A percentile compares a stretch with the other conserved stretches of the same genome.
Conservation (phyloP, 1,140 invertebrate genomes). For the Melitaea cinxia region DNA sequence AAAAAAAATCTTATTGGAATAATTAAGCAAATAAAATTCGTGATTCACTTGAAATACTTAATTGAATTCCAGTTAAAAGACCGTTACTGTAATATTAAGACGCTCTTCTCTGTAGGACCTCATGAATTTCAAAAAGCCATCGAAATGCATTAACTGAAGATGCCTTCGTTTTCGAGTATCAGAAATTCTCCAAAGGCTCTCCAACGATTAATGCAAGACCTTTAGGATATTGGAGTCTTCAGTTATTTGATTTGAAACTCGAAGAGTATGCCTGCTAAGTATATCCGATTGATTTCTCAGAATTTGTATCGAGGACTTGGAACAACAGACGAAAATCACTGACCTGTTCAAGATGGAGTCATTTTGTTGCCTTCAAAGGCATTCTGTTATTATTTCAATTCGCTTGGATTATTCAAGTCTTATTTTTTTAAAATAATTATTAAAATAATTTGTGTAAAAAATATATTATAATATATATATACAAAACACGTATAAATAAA, state of each 20-base stretch:
- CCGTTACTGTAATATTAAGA: constrained; percentile 44
- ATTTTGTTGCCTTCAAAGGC: not conserved
- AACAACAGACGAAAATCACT: not conserved
- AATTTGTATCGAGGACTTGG: not conserved
- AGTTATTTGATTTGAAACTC: constrained; percentile 40
- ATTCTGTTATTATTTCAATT: not conserved
- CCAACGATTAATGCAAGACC: constrained; percentile 48
- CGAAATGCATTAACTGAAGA: constrained; percentile 55
- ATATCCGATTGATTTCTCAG: constrained; percentile 17
- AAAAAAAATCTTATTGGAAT: too few species aligned
- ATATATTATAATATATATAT: too few species aligned
- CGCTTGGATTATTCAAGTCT: not conserved
- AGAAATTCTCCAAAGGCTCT: constrained; percentile 43
- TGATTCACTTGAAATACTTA: not conserved
- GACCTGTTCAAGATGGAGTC: not conserved
- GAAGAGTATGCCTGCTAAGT: constrained; percentile 20
- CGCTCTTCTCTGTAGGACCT: constrained; percentile 36
- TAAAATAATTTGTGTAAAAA: too few species aligned
- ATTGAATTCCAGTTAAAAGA: constrained; percentile 29
- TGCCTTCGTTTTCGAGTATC: constrained; percentile 34
- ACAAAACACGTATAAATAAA: too few species aligned
- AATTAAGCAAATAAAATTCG: constrained; percentile 1
- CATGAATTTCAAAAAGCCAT: constrained; percentile 59
- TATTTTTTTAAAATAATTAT: too few species aligned
- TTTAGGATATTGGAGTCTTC: constrained; percentile 40